Evolutionary conservation across 2,113 vertebrate species (phyloP).

Genomic region (Leptobrachium leishanense): DNA sequence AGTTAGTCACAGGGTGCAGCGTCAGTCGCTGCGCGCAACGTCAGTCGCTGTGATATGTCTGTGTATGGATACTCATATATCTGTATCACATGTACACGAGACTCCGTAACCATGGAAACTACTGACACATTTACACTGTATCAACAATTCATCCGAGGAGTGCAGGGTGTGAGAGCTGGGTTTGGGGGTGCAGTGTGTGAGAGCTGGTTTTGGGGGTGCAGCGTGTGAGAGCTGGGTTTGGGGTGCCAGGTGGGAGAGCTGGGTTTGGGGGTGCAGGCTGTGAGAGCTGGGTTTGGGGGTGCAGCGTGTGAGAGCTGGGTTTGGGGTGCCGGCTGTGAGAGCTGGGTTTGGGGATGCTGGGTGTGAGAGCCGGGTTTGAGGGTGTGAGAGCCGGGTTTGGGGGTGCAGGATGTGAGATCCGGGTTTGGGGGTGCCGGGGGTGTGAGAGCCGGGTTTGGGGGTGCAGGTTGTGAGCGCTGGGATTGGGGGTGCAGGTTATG

Average conservation of each 20-base stretch:
- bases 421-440: not conserved
- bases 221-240: not conserved
- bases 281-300: not conserved
- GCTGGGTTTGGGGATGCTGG: not conserved
- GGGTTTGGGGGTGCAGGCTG: not conserved
- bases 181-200: not conserved
- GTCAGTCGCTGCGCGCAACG: too few species aligned
- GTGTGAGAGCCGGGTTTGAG: not conserved
- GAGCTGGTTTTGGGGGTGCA: not conserved
- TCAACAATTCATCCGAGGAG: not conserved
- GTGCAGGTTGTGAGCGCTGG: not conserved
- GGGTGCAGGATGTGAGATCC: not conserved
- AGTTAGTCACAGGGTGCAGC: too few species aligned
- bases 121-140: not conserved
- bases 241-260: not conserved
- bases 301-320: not conserved
- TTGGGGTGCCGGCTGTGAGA: not conserved
- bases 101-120: not conserved
- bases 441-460: not conserved
- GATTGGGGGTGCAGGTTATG: not conserved
- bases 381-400: not conserved
- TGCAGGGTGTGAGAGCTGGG: not conserved
- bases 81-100: not conserved
- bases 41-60: too few species aligned
- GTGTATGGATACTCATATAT: too few species aligned